A percentile compares a stretch with the other conserved stretches of the same genome.
phyloP scores from a whole-genome alignment of 2,888 invertebrate species.

The Metopia argyrocephala region DNA sequence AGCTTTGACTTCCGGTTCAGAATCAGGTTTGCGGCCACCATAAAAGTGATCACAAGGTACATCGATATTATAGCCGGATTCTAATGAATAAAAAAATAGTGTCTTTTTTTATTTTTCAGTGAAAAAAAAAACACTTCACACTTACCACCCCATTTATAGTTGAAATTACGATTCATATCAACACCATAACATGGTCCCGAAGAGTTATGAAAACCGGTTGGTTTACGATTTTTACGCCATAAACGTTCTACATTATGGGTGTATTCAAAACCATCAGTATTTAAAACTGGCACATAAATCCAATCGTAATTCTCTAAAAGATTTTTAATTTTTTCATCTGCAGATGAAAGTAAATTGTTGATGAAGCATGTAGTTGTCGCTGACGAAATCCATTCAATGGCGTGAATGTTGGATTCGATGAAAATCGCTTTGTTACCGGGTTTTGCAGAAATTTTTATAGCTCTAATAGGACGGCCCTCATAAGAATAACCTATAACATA shows the following conservation, averaged over 20 bases:
- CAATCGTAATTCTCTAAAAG: constrained; percentile 68
- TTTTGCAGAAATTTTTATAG: constrained; percentile 68
- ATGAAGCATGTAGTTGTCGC: constrained; percentile 70
- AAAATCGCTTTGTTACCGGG: constrained; percentile 71
- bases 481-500: constrained; percentile 69
- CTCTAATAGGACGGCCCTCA: constrained; percentile 69
- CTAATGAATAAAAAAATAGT: no score
- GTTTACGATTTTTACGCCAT: constrained; percentile 73
- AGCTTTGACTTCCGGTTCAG: constrained; percentile 68
- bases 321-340: constrained; percentile 59
- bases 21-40: constrained; percentile 68
- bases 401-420: constrained; percentile 72
- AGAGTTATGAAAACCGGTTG: constrained; percentile 68
- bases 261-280: constrained; percentile 72
- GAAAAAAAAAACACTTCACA: no score
- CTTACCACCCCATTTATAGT: constrained; percentile 68
- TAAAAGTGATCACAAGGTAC: constrained; percentile 73
- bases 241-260: constrained; percentile 68
- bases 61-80: constrained; percentile 69
- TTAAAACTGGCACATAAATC: constrained; percentile 71
- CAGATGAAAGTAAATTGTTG: constrained; percentile 67
- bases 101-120: no score
- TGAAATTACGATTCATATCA: constrained; percentile 73
- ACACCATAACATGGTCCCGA: constrained; percentile 68
- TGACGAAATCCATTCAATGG: constrained; percentile 74